phyloP scores from a whole-genome alignment of 2,888 invertebrate genomes.

The Timema cristinae region DNA sequence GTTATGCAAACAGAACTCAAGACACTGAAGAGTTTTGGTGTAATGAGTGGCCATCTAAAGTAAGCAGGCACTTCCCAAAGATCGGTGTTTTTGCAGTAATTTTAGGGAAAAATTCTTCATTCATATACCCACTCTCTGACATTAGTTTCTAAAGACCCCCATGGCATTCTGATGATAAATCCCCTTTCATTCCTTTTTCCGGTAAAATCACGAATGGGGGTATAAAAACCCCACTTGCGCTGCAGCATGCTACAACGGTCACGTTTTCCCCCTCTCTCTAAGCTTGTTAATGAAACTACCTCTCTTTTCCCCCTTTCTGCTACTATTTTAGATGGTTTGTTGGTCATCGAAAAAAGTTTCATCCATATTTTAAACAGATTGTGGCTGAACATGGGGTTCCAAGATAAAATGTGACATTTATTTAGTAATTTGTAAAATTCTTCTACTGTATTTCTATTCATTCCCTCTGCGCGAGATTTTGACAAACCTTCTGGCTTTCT shows the following conservation, averaged over 20 bases:
- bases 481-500: not conserved
- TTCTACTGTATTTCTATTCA: not conserved
- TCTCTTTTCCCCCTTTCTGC: not conserved
- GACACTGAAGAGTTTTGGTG: not conserved
- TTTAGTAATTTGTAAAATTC: not conserved
- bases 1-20: not conserved
- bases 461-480: not conserved
- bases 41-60: not conserved
- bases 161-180: not conserved
- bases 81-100: not conserved
- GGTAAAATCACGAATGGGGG: not conserved
- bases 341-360: not conserved
- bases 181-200: not conserved
- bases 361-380: not conserved
- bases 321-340: too few relatives aligned
- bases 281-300: not conserved
- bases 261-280: not conserved
- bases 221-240: not conserved
- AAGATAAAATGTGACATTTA: not conserved
- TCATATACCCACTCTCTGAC: not conserved
- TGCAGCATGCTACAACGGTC: not conserved
- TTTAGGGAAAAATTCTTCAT: not conserved
- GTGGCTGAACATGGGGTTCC: not conserved
- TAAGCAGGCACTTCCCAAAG: not conserved
- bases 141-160: not conserved